phyloP scores from a whole-genome alignment of 2,797 vertebrate species.

The Chelon auratus region DNA sequence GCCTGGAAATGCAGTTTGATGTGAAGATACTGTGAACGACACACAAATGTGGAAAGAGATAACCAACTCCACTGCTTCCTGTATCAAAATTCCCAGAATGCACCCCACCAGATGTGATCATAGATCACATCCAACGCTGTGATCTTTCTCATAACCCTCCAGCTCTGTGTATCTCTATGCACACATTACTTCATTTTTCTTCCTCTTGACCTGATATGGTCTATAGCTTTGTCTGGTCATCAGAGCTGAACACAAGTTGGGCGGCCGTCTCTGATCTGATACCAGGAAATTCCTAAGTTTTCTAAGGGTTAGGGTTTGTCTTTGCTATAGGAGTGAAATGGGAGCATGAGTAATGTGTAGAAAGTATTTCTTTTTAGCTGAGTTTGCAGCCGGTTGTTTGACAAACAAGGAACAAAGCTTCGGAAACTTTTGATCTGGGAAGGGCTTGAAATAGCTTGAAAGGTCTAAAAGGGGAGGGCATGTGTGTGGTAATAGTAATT shows the following conservation, averaged over 20 bases:
- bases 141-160: constrained; percentile 54
- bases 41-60: constrained; percentile 11
- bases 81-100: constrained; percentile 32
- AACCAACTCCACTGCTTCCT: constrained; percentile 45
- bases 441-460: constrained; percentile 9
- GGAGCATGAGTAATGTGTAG: not conserved
- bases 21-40: constrained; percentile 2
- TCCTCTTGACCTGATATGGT: constrained; percentile 1
- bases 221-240: constrained; percentile 2
- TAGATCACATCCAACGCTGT: constrained; percentile 30
- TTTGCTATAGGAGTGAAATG: not conserved
- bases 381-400: not conserved
- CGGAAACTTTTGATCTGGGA: constrained; percentile 1
- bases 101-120: constrained; percentile 38
- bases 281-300: not conserved
- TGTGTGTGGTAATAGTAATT: constrained; percentile 43
- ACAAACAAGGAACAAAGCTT: constrained; percentile 8
- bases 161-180: not conserved
- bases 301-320: not conserved
- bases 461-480: constrained; percentile 1
- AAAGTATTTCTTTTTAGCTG: too few relatives aligned
- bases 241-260: constrained; percentile 21
- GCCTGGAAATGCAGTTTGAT: constrained; percentile 7
- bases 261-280: constrained; percentile 1
- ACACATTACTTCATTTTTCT: constrained; percentile 21